Evolutionary conservation across 2,888 invertebrate species (phyloP).

Genomic region (Pinctada fucata): DNA sequence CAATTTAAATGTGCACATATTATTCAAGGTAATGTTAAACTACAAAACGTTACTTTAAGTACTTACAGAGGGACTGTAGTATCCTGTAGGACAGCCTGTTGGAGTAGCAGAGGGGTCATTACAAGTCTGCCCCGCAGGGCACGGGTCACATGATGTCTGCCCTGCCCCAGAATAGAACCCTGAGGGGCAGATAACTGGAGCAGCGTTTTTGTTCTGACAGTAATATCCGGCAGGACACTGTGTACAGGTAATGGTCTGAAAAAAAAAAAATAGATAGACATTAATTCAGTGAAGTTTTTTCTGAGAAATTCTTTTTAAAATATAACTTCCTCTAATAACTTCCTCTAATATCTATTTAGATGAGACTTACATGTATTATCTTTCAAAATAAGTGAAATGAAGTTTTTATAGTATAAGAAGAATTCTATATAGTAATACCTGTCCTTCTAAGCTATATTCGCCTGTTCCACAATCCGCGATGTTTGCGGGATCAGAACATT

Average conservation of each 20-base stretch:
- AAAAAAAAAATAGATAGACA: constrained; percentile 16
- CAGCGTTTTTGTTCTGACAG: constrained; percentile 54
- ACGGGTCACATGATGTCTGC: constrained; percentile 53
- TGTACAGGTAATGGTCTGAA: constrained; percentile 60
- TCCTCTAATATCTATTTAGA: too few relatives aligned
- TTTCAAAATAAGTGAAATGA: not conserved
- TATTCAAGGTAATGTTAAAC: too few relatives aligned
- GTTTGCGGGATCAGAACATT: constrained; percentile 54
- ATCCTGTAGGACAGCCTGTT: constrained; percentile 60
- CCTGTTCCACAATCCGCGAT: constrained; percentile 60
- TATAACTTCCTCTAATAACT: too few relatives aligned
- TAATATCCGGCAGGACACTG: constrained; percentile 70
- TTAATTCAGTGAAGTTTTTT: too few relatives aligned
- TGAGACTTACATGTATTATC: too few relatives aligned
- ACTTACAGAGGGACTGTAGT: constrained; percentile 66
- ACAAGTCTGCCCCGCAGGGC: constrained; percentile 69
- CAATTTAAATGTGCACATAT: too few relatives aligned
- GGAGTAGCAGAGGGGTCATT: constrained; percentile 62
- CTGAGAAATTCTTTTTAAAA: too few relatives aligned
- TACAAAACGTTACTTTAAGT: not conserved
- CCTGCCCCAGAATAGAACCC: constrained; percentile 62
- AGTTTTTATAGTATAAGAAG: too few relatives aligned
- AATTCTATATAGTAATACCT: constrained; percentile 34
- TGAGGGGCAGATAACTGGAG: constrained; percentile 56
- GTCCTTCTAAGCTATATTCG: constrained; percentile 63